Base-by-base conservation (phyloP, 2,888 invertebrate species). In the Eupithecia tripunctaria region DNA sequence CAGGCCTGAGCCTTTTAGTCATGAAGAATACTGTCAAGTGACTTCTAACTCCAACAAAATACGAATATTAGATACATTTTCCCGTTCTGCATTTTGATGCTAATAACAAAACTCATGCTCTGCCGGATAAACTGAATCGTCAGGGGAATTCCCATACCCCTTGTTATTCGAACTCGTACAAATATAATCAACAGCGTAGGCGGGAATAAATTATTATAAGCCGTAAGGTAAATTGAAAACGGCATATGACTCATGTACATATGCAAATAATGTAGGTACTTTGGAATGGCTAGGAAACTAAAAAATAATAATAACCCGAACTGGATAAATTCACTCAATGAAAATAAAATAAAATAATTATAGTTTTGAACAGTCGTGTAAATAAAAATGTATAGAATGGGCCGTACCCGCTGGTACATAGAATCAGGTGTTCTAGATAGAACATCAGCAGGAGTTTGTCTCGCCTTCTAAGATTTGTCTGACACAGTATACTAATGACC, bases 191-290 rank as follows among this genome's bases (percentile, higher is more conserved):
- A 72, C 73, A 71, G 70, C 43, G 71, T 59, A 68, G 76, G 73
- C 72, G 73, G 67, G 74, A 78, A 79, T 76, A 79, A 78, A 78
- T 79, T 79, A 79, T 76, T 73, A 68, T 75, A 75, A 76, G 72
- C 78, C 71, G 74, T 51, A 78, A 72, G 75, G 75, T 72, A 77
- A 73, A 74, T 78, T 78, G 73, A 73, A 77, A 75, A 72, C 65
- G 74, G 72, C 75, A 67, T 74, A 75, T 75, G 74, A 71, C 43
- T 51, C 64, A 64, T 67, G 73, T 71, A 73, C 73, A 72, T 72
- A 75, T 75, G 70, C 74, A 72, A 75, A 71, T 75, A 56, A 60
- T 56, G n/a, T 29, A 69, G 64, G 70, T 18, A 51, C 47, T 60
- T 18, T 51, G 21, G 32, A 15, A 29, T 43, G 14, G 71, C 74